These are phyloP conservation scores for Corapipo altera DNA, from an alignment of 2,113 vertebrate genomes.

Conservation along the genomic window DNA sequence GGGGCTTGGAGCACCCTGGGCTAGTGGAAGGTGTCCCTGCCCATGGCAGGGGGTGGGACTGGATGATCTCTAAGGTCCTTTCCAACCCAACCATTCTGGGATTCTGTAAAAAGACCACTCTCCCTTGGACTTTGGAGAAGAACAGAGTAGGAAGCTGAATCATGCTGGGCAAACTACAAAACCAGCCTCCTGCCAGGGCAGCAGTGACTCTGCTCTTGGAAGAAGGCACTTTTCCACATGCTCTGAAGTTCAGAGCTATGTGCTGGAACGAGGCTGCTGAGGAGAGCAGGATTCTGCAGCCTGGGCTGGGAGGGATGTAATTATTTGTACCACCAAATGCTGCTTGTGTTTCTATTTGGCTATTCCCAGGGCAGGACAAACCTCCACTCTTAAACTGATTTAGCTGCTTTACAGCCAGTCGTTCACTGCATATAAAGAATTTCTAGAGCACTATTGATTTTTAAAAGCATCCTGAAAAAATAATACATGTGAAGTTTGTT, in stretches of 20 bases:
- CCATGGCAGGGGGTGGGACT: rapidly evolving
- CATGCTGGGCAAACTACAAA: neutral
- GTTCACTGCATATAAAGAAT: neutral
- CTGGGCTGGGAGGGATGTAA: neutral
- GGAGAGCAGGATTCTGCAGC: neutral
- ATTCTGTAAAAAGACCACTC: neutral
- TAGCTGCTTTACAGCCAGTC: neutral
- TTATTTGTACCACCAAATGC: neutral
- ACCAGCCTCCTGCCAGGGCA: neutral
- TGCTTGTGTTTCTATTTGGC: neutral
- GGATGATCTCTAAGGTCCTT: rapidly evolving
- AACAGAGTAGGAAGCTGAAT: neutral
- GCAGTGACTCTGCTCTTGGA: neutral
- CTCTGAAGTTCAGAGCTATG: rapidly evolving
- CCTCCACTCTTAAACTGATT: neutral
- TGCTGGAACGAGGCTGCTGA: neutral
- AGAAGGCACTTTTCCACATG: rapidly evolving
- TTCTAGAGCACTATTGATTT: neutral
- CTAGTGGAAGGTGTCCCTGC: neutral
- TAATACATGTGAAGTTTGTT: neutral
- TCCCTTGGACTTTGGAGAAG: neutral
- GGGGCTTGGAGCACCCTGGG: rapidly evolving
- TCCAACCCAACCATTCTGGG: neutral
- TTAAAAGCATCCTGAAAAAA: neutral
- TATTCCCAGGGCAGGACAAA: neutral